Percentiles rank a stretch among this genome's conserved stretches.
These are phyloP conservation scores for Bradypodion pumilum DNA, from an alignment of 2,797 vertebrate genomes.

Conservation along the genomic window DNA sequence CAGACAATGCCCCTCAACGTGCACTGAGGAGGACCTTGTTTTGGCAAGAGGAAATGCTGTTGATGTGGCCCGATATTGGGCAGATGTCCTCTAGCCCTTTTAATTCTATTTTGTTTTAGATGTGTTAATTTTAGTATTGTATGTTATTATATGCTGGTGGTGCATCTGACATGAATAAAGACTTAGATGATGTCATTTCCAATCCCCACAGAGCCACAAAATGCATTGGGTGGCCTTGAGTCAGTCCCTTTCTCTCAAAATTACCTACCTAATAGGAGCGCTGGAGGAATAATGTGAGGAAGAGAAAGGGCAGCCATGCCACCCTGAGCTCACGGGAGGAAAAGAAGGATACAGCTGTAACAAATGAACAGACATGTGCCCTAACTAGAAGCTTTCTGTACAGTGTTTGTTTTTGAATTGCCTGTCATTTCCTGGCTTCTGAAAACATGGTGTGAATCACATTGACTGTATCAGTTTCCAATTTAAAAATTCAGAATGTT, in stretches of 20 bases:
- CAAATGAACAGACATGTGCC: not conserved
- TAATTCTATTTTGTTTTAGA: too few species aligned
- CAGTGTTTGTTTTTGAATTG: not conserved
- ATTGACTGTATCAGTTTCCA: not conserved
- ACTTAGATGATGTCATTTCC: not conserved
- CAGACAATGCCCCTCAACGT: too few species aligned
- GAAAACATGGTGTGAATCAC: not conserved
- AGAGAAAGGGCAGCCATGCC: not conserved
- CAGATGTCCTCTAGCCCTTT: too few species aligned
- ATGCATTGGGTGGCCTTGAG: not conserved
- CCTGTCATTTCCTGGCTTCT: not conserved
- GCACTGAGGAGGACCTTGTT: too few species aligned
- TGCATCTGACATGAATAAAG: not conserved
- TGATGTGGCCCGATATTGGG: too few species aligned
- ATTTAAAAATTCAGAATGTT: not conserved
- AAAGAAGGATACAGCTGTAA: not conserved
- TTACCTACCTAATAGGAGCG: not conserved
- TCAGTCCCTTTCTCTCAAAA: not conserved
- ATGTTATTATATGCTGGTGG: too few species aligned
- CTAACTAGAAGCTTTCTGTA: not conserved
- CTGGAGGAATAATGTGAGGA: not conserved
- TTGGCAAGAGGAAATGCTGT: too few species aligned
- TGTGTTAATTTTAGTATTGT: too few species aligned
- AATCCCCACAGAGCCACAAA: not conserved
- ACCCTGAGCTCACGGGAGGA: not conserved